A percentile compares a stretch with the other conserved stretches of the same genome.
Conservation (phyloP, 2,797 vertebrate species). For the Hapalemur alaotrensis region DNA sequence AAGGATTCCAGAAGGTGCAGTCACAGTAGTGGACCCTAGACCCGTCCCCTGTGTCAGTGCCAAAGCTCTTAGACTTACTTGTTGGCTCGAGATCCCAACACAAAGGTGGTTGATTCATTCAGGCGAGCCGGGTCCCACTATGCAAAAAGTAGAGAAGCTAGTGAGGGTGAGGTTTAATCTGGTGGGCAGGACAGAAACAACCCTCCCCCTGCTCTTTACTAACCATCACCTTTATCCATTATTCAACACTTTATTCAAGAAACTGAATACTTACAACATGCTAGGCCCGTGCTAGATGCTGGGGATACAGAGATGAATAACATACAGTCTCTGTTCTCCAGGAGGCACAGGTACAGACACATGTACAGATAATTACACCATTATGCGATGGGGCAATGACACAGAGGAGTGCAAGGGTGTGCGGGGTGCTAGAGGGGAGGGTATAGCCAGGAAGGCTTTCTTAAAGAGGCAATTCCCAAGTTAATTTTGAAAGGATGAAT, state of each 20-base stretch:
- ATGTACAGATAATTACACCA: not conserved
- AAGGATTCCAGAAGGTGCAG: not conserved
- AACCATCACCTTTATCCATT: not conserved
- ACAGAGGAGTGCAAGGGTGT: not conserved
- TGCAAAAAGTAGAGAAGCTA: conserved; percentile 72
- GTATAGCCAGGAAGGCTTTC: not conserved
- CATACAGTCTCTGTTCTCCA: not conserved
- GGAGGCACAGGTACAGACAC: not conserved
- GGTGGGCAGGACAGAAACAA: not conserved
- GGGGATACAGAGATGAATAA: not conserved
- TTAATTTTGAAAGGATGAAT: not conserved
- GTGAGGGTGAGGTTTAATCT: conserved; percentile 20
- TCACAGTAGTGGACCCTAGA: not conserved
- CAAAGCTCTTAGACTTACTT: conserved; percentile 88
- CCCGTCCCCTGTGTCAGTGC: no score
- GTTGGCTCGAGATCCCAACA: conserved; percentile 97
- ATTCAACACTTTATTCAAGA: not conserved
- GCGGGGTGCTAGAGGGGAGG: not conserved
- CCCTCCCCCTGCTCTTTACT: not conserved
- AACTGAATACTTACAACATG: not conserved
- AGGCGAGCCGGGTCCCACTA: conserved; percentile 97
- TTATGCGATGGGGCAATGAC: not conserved
- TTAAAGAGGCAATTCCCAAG: not conserved
- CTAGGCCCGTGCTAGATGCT: not conserved
- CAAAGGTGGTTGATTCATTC: conserved; percentile 93